Conservation (phyloP, 1,140 invertebrate genomes). For the Myzus persicae region DNA sequence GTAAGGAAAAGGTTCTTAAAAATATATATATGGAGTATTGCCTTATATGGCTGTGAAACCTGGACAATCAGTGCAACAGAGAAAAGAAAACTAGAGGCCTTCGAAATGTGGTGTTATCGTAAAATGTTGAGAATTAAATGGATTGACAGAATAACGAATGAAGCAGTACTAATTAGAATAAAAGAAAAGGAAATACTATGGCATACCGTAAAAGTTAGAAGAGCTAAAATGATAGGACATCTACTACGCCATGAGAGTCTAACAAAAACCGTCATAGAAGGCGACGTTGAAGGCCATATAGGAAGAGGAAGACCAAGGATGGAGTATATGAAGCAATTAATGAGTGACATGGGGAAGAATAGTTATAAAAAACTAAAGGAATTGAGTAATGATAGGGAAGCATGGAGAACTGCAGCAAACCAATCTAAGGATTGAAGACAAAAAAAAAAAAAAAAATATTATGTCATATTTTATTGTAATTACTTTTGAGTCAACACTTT, state of each 20-base stretch:
- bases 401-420: slow-evolving; percentile 28
- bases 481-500: no score
- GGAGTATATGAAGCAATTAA: slow-evolving; percentile 15
- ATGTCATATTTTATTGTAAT: no score
- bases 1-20: not conserved
- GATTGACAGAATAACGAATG: slow-evolving; percentile 45
- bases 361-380: slow-evolving; percentile 10
- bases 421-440: slow-evolving; percentile 25
- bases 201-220: slow-evolving; percentile 42
- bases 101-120: slow-evolving; percentile 56
- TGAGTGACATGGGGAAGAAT: not conserved
- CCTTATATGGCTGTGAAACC: slow-evolving; percentile 33
- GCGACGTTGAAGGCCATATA: not conserved
- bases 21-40: slow-evolving; percentile 10
- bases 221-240: slow-evolving; percentile 28
- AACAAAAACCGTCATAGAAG: not conserved
- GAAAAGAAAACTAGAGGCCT: slow-evolving; percentile 37
- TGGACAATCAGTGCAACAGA: slow-evolving; percentile 34
- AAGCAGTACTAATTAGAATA: slow-evolving; percentile 40
- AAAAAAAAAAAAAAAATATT: no score
- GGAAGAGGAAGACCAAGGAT: no score
- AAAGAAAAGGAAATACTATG: not conserved
- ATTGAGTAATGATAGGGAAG: not conserved
- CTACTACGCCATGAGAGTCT: slow-evolving; percentile 23
- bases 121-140: slow-evolving; percentile 55